Base-by-base conservation (phyloP, 2,888 invertebrate genomes). In the Pristionchus arcanus region DNA sequence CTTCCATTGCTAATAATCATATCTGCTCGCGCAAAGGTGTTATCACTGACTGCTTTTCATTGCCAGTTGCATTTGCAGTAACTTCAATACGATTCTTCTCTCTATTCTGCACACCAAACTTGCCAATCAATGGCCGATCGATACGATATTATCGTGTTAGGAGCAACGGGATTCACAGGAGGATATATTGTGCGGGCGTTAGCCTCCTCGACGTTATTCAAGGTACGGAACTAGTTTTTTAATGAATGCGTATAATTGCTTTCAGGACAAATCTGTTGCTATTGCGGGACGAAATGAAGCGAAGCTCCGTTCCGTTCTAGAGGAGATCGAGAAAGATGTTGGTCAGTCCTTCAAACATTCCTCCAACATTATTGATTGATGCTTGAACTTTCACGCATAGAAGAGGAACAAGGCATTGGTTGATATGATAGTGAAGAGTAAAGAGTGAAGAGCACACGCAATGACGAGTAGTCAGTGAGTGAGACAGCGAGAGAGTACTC, bases 91-190 rank as follows among this genome's bases (percentile, higher is more conserved):
- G 13, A 9, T 28, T 25, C 28, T n/a, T 21, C 13, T 66, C n/a
- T 25, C 1, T 66, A 5, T 28, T 28, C 9, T 25, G 2, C 66
- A 1, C 13, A 66, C 5, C 3, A 66, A 28, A 34, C 16, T 16
- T 19, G 2, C 7, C 1, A 16, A 31, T 71, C 21, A 34, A 86
- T 86, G 86, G 66, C 0, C 66, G 31, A 71, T 89, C 90, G 91
- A 28, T 91, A 90, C 89, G 98, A 98, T 96, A 95, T 98, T 7
- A 96, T 99, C 15, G 97, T 99, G 94, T 98, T 98, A 95, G 99
- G 98, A 37, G 98, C 98, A 0, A 97, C 97, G 0, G 98, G 98
- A 49, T 98, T 97, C 95, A 98, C 98, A 0, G 99, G 98, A 3
- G 97, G 97, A 95, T 97, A 97, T 95, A 97, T 97, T 0, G 97